Conservation (phyloP, 2,888 invertebrate genomes). For the Parelbella ahira region DNA sequence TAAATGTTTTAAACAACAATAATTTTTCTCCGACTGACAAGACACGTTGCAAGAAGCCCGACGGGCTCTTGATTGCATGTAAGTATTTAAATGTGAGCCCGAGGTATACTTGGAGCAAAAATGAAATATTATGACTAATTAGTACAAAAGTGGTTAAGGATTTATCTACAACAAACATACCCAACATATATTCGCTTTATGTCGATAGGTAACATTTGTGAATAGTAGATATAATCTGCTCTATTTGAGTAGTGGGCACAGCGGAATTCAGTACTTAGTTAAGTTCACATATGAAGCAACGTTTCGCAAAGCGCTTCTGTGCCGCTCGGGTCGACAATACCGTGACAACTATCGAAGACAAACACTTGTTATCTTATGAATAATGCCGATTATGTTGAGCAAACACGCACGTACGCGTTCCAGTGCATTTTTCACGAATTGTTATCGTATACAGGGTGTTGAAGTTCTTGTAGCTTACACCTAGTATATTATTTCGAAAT, state of each 20-base stretch:
- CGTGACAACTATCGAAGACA: constrained; percentile 71
- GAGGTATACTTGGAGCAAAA: too few species aligned
- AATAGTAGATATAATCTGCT: too few species aligned
- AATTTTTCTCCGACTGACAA: constrained; percentile 18
- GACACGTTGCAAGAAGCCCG: constrained; percentile 13
- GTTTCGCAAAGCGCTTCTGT: constrained; percentile 68
- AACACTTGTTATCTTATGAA: constrained; percentile 79
- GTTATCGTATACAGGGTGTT: constrained; percentile 62
- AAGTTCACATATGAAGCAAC: constrained; percentile 61
- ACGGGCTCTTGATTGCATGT: constrained; percentile 10
- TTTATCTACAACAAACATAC: too few species aligned
- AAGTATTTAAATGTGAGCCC: constrained; percentile 2
- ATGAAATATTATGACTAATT: too few species aligned
- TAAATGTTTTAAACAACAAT: constrained; percentile 16
- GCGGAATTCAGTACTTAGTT: constrained; percentile 36
- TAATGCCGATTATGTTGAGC: constrained; percentile 77
- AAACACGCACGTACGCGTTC: constrained; percentile 67
- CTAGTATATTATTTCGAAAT: too few species aligned
- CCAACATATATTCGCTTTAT: too few species aligned
- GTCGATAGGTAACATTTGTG: too few species aligned
- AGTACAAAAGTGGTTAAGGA: too few species aligned
- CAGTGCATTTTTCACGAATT: constrained; percentile 69
- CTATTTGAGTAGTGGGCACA: constrained; percentile 39
- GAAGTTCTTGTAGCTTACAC: background rate
- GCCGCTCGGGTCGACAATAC: constrained; percentile 58